Conservation (phyloP, 2,797 vertebrate species). For the Dicrostonyx torquatus region DNA sequence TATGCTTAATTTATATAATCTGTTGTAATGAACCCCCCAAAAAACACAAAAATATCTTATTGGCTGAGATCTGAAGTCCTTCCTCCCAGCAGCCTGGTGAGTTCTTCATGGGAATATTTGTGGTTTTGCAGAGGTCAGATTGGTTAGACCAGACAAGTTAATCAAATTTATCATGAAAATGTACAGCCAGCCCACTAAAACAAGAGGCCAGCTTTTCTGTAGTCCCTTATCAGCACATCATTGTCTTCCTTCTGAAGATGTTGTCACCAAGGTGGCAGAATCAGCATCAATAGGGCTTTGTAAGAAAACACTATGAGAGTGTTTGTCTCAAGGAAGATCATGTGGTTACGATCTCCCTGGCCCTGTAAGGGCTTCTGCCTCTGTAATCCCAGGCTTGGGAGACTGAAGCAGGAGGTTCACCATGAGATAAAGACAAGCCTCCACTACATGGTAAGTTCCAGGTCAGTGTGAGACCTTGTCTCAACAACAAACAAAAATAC, state of each 20-base stretch:
- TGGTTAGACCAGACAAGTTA: constrained; percentile 3
- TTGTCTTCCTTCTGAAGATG: background rate
- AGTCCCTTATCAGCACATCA: too few relatives aligned
- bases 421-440: background rate
- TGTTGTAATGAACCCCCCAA: background rate
- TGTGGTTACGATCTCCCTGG: background rate
- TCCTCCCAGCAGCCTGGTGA: background rate
- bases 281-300: background rate
- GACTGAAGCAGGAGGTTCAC: background rate
- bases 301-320: background rate
- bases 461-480: background rate
- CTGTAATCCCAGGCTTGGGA: background rate
- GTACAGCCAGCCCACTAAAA: background rate
- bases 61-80: background rate
- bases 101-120: background rate
- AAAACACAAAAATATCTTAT: background rate
- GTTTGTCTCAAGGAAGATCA: background rate
- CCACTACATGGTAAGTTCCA: background rate
- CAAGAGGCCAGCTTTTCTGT: background rate
- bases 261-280: background rate
- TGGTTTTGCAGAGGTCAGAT: background rate
- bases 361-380: background rate
- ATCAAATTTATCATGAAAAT: background rate
- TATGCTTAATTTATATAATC: background rate
- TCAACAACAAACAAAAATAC: background rate